phyloP scores from a whole-genome alignment of 2,113 vertebrate species.

The Varanus salvator region DNA sequence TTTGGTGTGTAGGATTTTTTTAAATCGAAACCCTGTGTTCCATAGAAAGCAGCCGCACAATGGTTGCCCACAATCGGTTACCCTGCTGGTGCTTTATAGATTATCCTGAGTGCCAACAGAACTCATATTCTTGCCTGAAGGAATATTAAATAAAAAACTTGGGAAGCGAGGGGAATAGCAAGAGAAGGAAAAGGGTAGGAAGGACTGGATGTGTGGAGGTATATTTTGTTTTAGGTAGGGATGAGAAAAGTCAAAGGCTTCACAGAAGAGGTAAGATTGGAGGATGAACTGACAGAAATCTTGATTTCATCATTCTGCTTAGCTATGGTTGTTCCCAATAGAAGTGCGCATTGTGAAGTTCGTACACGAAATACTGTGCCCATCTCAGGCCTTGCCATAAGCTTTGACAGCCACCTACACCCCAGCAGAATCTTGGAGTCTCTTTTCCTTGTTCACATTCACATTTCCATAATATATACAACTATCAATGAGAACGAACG shows the following conservation, averaged over 20 bases:
- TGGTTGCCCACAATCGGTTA: background rate
- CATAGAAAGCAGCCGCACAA: background rate
- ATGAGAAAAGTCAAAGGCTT: background rate
- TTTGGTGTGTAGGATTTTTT: background rate
- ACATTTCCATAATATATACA: background rate
- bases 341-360: background rate
- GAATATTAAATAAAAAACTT: background rate
- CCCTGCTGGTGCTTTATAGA: background rate
- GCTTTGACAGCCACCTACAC: background rate
- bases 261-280: background rate
- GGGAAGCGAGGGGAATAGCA: background rate
- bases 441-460: background rate
- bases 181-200: background rate
- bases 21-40: background rate
- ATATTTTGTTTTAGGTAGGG: background rate
- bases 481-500: no score
- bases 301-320: background rate
- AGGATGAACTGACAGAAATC: background rate
- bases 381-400: background rate
- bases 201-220: background rate
- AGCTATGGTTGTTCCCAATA: background rate
- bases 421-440: background rate
- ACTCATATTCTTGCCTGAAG: background rate
- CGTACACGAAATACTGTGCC: background rate
- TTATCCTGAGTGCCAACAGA: background rate